Evolutionary conservation across 2,888 invertebrate genomes (phyloP).

Genomic region (Ceriagrion tenellum): DNA sequence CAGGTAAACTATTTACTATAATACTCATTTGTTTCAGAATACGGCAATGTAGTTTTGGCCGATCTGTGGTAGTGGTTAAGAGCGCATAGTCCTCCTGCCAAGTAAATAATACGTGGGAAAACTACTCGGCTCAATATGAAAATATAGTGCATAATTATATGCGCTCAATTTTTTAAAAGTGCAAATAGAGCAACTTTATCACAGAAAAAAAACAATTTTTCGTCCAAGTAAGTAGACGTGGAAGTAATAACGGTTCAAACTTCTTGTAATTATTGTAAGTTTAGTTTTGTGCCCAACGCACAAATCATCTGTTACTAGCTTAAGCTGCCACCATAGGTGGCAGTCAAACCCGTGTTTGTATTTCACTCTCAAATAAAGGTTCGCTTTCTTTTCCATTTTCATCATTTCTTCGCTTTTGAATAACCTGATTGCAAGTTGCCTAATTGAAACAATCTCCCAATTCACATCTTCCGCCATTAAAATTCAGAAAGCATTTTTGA

Average conservation of each 20-base stretch:
- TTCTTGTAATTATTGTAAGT: background rate
- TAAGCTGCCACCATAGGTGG: too few species aligned
- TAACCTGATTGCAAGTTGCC: too few species aligned
- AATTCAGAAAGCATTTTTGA: too few species aligned
- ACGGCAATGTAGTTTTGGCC: background rate
- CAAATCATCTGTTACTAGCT: too few species aligned
- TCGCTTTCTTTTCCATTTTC: too few species aligned
- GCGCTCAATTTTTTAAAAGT: background rate
- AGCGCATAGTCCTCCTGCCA: background rate
- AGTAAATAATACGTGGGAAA: background rate
- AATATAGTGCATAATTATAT: background rate
- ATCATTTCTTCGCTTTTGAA: too few species aligned
- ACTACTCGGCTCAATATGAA: background rate
- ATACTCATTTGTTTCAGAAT: background rate
- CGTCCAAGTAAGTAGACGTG: background rate
- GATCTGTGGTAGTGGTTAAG: background rate
- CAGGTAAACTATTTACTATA: too few species aligned
- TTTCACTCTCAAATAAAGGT: too few species aligned
- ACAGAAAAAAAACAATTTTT: background rate
- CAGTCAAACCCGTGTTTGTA: too few species aligned
- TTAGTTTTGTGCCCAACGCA: too few species aligned
- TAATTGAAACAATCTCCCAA: too few species aligned
- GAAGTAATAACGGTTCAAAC: background rate
- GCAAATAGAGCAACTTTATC: background rate
- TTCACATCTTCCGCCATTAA: too few species aligned